Base-by-base conservation (phyloP, 1,140 invertebrate genomes). In the Ceratina japonica region DNA sequence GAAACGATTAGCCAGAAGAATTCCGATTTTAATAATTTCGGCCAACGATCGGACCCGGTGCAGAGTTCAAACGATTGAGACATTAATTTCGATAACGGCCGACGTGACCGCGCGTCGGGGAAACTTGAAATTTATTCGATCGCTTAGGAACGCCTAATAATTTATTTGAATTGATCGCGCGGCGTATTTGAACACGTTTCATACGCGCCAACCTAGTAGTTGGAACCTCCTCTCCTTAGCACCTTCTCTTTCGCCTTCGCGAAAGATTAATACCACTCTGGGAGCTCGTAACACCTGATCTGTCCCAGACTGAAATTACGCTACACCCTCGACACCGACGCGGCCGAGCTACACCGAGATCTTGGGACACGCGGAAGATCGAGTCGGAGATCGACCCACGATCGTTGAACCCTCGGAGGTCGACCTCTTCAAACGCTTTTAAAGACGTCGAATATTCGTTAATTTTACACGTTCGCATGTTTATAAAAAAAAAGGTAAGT, bases 241-340 rank as follows among this genome's bases (percentile, higher is more conserved):
- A 64, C 54, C 66, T 68, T 49, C 66, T 62, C 44, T 83, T 72
- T 77, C 70, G 37, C 69, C 56, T 59, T 62, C 63, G 54, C 37
- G 37, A 37, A 84, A 87, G 86, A 88, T 88, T 88, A 86, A 88
- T 85, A 83, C 76, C 73, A 76, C 75, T 70, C 59, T 72, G 76
- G 77, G 79, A 58, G 75, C 75, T 61, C 79, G 79, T 80, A 86
- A 88, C 86, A 88, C 86, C 85, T 85, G 87, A 87, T 88, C 86
- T 87, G 84, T 88, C 87, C 75, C 56, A 78, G 72, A 64, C 79
- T 84, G 69, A 79, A 86, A 87, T 87, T 86, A 84, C 84, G 79
- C 76, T 69, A 74, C 83, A 70, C 54, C 83, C 37, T 56, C 69
- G 82, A 37, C 51, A 72, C 58, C 59, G 52, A 31, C 37, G 24